Evolutionary conservation across 2,113 vertebrate genomes (phyloP), one percentile per base, ranked within the genome.

Genomic region (Scolopax mira): DNA sequence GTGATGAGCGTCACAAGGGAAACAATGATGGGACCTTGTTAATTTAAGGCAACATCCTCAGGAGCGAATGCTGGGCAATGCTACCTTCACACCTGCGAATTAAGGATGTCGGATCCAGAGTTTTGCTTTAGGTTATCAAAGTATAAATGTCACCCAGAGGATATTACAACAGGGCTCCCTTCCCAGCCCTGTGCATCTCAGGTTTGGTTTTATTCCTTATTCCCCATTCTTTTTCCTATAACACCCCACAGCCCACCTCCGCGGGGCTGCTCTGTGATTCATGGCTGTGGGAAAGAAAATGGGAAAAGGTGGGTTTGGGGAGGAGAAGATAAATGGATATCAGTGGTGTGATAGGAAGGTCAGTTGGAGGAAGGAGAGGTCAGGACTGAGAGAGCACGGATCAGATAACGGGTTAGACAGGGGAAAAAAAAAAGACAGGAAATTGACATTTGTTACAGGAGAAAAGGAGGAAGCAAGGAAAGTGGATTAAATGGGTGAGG

Each of bases 381-480:
- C 91, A 94, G 57, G 57, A 69, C 41, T 83, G 48, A 65, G 62
- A 64, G 42, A 93, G 31, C 54, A 37, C 0, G 0, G 91, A 94
- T 94, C 94, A 95, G 89, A 94, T 95, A 97, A 96, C 1, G 1
- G 35, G 70, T 92, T 93, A 72, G 65, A 64, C 9, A 5, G 57
- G 41, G 69, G 60, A 41, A 39, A n/a, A 57, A 31, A 30, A 61
- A 88, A 81, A 24, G 87, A 30, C 90, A 94, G 95, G 96, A 96
- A 94, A 89, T 90, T 86, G 75, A 57, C 85, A 88, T 96, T 96
- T 93, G 82, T 94, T 95, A 82, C 37, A 25, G 85, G 88, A 93
- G 85, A 93, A 95, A 95, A 88, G 75, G 91, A 96, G 93, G 95
- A 95, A 96, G 42, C 61, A n/a, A 90, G 75, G 85, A 42, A 90